These are phyloP conservation scores for Embiotoca jacksoni DNA, from an alignment of 2,113 vertebrate species.

Conservation along the genomic window DNA sequence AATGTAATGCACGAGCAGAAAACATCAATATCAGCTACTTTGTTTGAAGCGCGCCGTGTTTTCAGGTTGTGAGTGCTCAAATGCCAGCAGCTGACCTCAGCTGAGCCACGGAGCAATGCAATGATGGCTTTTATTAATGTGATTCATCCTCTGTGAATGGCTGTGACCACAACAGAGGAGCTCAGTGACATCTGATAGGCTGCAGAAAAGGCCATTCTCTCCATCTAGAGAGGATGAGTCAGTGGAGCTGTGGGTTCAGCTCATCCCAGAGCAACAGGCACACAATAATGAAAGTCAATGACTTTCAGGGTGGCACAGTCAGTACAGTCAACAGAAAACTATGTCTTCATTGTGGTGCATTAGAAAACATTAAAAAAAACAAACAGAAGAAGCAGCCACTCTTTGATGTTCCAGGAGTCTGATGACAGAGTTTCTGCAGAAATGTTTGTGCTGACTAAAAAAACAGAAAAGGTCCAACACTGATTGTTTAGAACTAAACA, in stretches of 20 bases:
- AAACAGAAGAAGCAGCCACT: conserved; percentile 3
- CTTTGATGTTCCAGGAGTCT: conserved; percentile 51
- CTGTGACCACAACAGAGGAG: conserved; percentile 75
- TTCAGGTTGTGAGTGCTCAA: conserved; percentile 62
- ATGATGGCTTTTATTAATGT: conserved; percentile 77
- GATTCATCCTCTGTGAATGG: conserved; percentile 78
- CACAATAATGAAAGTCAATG: conserved; percentile 62
- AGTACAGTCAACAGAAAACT: conserved; percentile 61
- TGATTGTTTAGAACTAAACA: neutral
- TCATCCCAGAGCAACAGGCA: conserved; percentile 57
- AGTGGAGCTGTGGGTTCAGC: conserved; percentile 60
- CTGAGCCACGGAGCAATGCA: conserved; percentile 47
- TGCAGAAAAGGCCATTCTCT: conserved; percentile 72
- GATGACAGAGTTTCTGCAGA: conserved; percentile 14
- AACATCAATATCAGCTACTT: conserved; percentile 30
- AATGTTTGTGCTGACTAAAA: conserved; percentile 17
- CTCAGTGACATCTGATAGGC: conserved; percentile 74
- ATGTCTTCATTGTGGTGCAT: conserved; percentile 48
- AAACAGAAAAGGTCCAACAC: neutral
- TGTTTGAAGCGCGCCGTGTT: conserved; percentile 55
- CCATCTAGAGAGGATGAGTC: conserved; percentile 70
- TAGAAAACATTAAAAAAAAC: conserved; percentile 24
- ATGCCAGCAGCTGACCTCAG: conserved; percentile 70
- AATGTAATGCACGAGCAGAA: conserved; percentile 7
- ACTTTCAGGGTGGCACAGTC: conserved; percentile 51